Percentiles rank a stretch among this genome's conserved stretches.
Conservation (phyloP, 2,888 invertebrate species). For the Bimastos eiseni region DNA sequence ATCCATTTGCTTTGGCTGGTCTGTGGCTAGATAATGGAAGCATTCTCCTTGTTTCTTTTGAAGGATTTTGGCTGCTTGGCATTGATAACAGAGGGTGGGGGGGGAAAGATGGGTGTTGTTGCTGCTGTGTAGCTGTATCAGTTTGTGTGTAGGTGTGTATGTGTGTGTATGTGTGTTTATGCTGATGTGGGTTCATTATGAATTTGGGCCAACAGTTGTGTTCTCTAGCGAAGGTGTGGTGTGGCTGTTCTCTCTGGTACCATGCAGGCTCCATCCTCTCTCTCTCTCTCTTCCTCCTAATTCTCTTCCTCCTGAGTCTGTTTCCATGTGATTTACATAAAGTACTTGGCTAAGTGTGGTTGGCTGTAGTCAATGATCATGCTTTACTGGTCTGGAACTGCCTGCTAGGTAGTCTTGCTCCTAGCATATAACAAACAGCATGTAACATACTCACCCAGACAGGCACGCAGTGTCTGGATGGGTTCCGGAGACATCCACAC, state of each 20-base stretch:
- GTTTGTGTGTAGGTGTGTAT: neutral
- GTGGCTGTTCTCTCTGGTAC: neutral
- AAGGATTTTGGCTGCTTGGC: neutral
- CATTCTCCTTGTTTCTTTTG: neutral
- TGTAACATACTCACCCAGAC: neutral
- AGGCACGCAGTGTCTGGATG: no score
- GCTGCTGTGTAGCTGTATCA: no score
- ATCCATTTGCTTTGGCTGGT: neutral
- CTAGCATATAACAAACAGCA: neutral
- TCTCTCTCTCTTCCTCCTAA: neutral
- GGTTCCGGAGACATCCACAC: neutral
- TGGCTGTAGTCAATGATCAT: neutral
- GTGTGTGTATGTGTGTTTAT: neutral
- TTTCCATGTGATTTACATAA: neutral
- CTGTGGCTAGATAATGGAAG: neutral
- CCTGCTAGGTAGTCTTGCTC: neutral
- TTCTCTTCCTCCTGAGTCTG: neutral
- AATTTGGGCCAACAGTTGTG: neutral
- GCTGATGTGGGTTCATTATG: conserved; percentile 8
- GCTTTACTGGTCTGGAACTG: conserved; percentile 3
- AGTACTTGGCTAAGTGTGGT: conserved; percentile 13
- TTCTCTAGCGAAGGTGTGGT: neutral
- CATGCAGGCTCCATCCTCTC: neutral
- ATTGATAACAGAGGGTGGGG: neutral
- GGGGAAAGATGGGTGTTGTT: no score